Evolutionary conservation across 2,888 invertebrate genomes (phyloP), one percentile per base, ranked within the genome.

Genomic region (Idaea straminata): DNA sequence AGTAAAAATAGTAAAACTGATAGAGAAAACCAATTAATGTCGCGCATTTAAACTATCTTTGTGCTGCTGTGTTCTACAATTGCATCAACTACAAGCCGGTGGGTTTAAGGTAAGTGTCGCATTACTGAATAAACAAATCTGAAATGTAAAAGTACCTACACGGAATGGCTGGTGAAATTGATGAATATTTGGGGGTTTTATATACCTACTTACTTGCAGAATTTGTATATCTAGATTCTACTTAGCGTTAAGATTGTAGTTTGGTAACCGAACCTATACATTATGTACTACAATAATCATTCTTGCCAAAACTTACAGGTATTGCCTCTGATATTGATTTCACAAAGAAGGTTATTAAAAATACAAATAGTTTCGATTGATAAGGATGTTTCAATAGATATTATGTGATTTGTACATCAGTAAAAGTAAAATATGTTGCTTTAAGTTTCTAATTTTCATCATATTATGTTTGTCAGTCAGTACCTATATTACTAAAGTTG

Each of bases 81-180:
- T 13, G 13, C 7, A 36, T 57, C 25, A 38, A n/a, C 25, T 36
- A 61, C 36, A 47, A 16, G 47, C 47, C 47, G 13, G 35, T 6
- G 35, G 36, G 36, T 61, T n/a, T 61, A 15, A 35, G 61, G 35
- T n/a, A 61, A 36, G n/a, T 61, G 61, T 15, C 35, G 15, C 35
- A 61, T 47, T 47, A 47, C 47, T 47, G 36, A 36, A 1, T 4
- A 47, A 10, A 47, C 47, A 13, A 7, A 7, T 47, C 47, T 47
- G 3, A 10, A 7, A 47, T 47, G 36, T 10, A 47, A 47, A 47
- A 47, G 47, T 47, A 25, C 3, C 25, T 25, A 47, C 47, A 47
- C 47, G 47, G 47, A 47, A 47, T 47, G 47, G 47, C 47, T 47
- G 47, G 47, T 47, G 10, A 47, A 47, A 47, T 47, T 47, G 10